These are phyloP conservation scores for Albula glossodonta DNA, from an alignment of 2,113 vertebrate species.

Conservation along the genomic window DNA sequence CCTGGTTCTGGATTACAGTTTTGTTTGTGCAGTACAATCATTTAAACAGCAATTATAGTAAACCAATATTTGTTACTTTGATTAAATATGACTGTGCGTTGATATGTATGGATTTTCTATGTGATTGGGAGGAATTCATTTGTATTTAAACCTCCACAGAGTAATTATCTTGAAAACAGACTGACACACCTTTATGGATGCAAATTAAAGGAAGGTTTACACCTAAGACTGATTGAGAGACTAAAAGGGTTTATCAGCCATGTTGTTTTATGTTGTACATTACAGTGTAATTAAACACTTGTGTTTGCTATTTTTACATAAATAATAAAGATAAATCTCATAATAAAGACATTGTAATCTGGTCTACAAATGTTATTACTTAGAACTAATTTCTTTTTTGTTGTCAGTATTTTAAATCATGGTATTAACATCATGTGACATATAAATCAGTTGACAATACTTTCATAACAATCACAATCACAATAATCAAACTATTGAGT, in stretches of 20 bases:
- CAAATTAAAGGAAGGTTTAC: not conserved
- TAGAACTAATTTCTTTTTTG: not conserved
- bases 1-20: conserved; percentile 47
- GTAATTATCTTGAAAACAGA: not conserved
- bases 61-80: conserved; percentile 64
- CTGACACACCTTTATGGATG: not conserved
- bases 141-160: not conserved
- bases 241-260: not conserved
- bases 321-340: too few species aligned
- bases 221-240: not conserved
- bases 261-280: not conserved
- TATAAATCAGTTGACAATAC: too few species aligned
- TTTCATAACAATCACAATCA: too few species aligned
- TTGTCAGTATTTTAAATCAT: not conserved
- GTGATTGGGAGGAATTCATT: conserved; percentile 10
- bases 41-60: conserved; percentile 62
- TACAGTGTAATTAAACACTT: not conserved
- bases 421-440: too few species aligned
- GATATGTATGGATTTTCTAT: conserved; percentile 37
- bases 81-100: conserved; percentile 55
- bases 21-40: conserved; percentile 58
- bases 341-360: too few species aligned
- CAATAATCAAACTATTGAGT: too few species aligned
- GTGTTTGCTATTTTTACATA: not conserved
- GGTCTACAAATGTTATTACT: too few species aligned